These are phyloP conservation scores for Schlechtendalia chinensis DNA, from an alignment of 1,140 invertebrate species.

Conservation along the genomic window DNA sequence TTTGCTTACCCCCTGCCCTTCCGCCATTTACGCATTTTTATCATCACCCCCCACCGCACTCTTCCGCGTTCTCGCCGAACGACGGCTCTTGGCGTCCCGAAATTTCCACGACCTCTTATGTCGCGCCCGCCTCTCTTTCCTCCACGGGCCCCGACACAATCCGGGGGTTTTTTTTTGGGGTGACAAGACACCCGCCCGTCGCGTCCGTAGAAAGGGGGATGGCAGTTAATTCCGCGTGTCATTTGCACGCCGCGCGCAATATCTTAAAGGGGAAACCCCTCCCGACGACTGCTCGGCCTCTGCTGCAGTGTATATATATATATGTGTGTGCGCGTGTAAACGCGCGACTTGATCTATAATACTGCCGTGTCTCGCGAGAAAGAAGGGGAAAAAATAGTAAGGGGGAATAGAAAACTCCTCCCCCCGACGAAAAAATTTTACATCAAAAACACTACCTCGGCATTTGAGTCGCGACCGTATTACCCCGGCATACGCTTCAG, in stretches of 20 bases:
- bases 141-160: not conserved
- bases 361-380: conserved; percentile 16
- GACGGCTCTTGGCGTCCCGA: conserved; percentile 5
- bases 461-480: not conserved
- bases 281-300: not conserved
- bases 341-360: conserved; percentile 19
- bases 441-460: conserved; percentile 42
- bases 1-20: conserved; percentile 34
- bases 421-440: conserved; percentile 23
- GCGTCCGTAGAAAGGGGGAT: not conserved
- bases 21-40: conserved; percentile 48
- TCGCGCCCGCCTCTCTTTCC: conserved; percentile 18
- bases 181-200: conserved; percentile 42
- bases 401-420: conserved; percentile 33
- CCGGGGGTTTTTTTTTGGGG: conserved; percentile 40
- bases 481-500: not conserved
- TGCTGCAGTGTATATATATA: conserved; percentile 5
- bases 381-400: not conserved
- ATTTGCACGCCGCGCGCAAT: conserved; percentile 43
- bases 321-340: not conserved
- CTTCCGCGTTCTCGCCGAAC: not conserved
- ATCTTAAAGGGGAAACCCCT: conserved; percentile 46
- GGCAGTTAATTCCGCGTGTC: conserved; percentile 49
- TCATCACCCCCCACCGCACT: not conserved
- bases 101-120: conserved; percentile 49